A percentile compares a stretch with the other conserved stretches of the same genome.
Evolutionary conservation across 2,113 vertebrate species (phyloP).

Genomic region (Dasyornis broadbenti): DNA sequence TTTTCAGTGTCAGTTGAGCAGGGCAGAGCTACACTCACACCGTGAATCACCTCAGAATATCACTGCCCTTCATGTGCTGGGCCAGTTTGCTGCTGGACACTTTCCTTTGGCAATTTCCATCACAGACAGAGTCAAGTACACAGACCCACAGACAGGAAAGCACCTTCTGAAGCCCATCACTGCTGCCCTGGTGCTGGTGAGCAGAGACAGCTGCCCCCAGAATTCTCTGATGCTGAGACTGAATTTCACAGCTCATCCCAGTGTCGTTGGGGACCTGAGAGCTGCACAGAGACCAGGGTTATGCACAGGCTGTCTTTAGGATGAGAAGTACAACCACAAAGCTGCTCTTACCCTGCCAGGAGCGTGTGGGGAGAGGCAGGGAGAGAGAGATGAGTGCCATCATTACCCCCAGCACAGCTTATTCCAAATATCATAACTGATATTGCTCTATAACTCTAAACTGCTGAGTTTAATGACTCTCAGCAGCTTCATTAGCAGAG

Average conservation of each 20-base stretch:
- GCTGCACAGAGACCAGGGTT: not conserved
- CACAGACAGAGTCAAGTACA: not conserved
- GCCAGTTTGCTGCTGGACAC: not conserved
- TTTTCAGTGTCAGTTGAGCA: accelerated
- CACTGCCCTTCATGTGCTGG: accelerated
- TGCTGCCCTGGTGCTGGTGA: not conserved
- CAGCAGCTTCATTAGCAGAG: not conserved
- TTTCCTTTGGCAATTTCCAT: not conserved
- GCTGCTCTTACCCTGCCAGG: not conserved
- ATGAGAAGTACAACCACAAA: not conserved
- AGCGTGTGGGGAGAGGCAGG: not conserved
- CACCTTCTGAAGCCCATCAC: not conserved
- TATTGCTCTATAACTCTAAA: not conserved
- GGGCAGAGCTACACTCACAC: not conserved
- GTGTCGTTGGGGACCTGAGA: not conserved
- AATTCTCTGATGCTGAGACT: not conserved
- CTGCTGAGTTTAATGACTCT: not conserved
- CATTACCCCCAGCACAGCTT: not conserved
- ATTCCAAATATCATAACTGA: not conserved
- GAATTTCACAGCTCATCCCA: not conserved
- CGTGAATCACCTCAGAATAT: not conserved
- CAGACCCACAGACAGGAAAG: not conserved
- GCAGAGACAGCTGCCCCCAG: not conserved
- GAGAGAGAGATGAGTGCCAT: not conserved
- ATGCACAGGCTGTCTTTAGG: not conserved